Base-by-base conservation (phyloP, 1,140 invertebrate species). In the Leptinotarsa texana region DNA sequence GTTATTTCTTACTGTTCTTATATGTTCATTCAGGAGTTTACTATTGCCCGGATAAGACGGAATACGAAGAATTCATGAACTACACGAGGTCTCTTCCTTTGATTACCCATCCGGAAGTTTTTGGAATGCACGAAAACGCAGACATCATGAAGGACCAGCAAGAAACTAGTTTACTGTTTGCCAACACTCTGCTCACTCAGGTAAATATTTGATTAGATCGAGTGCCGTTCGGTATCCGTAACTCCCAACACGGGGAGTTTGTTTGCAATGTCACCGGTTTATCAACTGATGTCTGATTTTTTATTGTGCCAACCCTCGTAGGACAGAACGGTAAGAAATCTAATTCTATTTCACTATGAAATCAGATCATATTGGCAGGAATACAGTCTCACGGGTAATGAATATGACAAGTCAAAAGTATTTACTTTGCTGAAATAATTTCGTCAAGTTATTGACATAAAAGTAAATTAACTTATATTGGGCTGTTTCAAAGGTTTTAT, bases 101-200 rank as follows among this genome's bases (percentile, higher is more conserved):
- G 22, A 91, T 93, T 33, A 93, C 95, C 0, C 89, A 91, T 65
- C 95, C 96, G 0, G 91, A 92, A 79, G 93, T 98, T 21, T 21
- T 98, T 87, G 96, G 96, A 22, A 94, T 98, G 91, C 91, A 98
- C 85, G 90, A 93, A 74, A 98, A 98, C 86, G 96, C 96, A 1
- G 95, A 97, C 85, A 97, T 98, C 78, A 93, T 94, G 77, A 98
- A 97, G 87, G 95, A 98, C 84, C 93, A 96, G 86, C 89, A 92
- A 73, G 96, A 98, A 85, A 95, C 95, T 1, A 89, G 92, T 74
- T 87, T 93, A 67, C 83, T 98, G 21, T 92, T 98, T 74, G 86
- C 89, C 57, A 96, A 92, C 71, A 91, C 95, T 61, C 85, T 97
- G 27, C 84, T 95, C 3, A 97, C 95, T 49, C 95, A 98, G 92